Conservation (phyloP, 1,140 invertebrate genomes). For the Heterodera schachtii region DNA sequence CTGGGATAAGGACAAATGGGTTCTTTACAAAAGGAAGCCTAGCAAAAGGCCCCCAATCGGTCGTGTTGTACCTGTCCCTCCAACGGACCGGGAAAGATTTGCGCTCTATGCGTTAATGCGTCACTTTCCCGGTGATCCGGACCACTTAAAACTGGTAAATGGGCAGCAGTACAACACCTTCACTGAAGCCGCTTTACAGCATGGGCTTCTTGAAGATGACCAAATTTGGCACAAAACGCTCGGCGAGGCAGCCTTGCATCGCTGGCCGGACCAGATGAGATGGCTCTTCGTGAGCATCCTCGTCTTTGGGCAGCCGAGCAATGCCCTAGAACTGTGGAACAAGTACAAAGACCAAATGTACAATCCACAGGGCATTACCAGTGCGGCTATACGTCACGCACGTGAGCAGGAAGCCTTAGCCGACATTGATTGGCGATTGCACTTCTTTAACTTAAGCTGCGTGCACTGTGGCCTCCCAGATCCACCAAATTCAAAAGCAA, state of each 20-base stretch:
- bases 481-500: background rate
- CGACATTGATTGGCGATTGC: too few relatives aligned
- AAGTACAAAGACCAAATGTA: constrained; percentile 22
- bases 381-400: too few relatives aligned
- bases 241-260: background rate
- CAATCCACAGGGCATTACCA: background rate
- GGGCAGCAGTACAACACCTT: too few relatives aligned
- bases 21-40: background rate
- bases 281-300: constrained; percentile 10
- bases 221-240: too few relatives aligned
- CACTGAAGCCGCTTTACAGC: too few relatives aligned
- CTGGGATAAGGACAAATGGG: too few relatives aligned
- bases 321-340: constrained; percentile 11
- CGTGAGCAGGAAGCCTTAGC: too few relatives aligned
- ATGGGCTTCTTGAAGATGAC: too few relatives aligned
- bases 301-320: background rate
- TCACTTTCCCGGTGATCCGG: background rate
- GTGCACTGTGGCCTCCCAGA: background rate
- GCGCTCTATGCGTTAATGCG: background rate
- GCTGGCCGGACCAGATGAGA: background rate
- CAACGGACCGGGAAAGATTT: background rate
- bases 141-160: too few relatives aligned
- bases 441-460: background rate
- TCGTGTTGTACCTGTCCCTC: background rate
- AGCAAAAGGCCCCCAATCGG: background rate